Conservation (phyloP, 2,113 vertebrate genomes). For the Climacteris rufus region DNA sequence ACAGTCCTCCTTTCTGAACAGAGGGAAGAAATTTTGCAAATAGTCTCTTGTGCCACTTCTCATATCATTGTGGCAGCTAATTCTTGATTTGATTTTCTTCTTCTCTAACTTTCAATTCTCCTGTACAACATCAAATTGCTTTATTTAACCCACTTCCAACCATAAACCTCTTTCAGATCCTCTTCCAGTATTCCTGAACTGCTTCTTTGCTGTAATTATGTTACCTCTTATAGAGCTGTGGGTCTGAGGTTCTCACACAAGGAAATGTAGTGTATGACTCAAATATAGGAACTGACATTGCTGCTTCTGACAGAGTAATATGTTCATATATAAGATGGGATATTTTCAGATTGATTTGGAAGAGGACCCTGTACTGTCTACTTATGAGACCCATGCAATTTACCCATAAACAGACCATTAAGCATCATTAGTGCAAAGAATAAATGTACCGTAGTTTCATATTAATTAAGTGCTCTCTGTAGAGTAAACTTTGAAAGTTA, state of each 20-base stretch:
- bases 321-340: background rate
- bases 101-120: background rate
- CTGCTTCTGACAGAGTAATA: conserved; percentile 38
- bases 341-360: conserved; percentile 59
- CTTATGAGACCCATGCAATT: conserved; percentile 73
- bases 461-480: conserved; percentile 66
- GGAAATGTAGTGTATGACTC: conserved; percentile 15
- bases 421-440: conserved; percentile 66
- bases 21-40: background rate
- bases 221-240: background rate
- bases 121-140: background rate
- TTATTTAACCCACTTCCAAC: background rate
- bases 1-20: background rate
- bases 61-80: background rate
- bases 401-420: conserved; percentile 69
- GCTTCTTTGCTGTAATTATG: background rate
- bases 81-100: background rate
- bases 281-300: conserved; percentile 23
- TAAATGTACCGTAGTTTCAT: conserved; percentile 69
- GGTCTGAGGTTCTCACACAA: background rate
- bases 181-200: background rate
- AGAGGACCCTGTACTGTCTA: conserved; percentile 63
- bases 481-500: conserved; percentile 64
- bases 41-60: background rate
- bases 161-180: background rate